Conservation (phyloP, 2,888 invertebrate species). For the Linnaemya vulpina region DNA sequence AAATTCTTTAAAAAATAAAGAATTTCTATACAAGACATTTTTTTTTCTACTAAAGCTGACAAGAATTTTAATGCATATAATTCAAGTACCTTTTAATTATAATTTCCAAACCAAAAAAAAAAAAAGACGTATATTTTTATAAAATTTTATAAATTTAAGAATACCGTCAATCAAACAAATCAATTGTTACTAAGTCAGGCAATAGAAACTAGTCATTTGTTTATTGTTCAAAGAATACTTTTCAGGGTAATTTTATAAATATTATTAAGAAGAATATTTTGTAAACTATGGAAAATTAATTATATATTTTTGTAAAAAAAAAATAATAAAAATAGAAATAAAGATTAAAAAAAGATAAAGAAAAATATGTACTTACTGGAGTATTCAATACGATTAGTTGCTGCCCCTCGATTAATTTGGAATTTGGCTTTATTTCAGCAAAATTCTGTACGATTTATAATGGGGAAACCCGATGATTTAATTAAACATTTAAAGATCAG, state of each 20-base stretch:
- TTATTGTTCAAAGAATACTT: conserved; percentile 54
- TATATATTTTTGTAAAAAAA: conserved; percentile 59
- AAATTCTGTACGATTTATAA: no score
- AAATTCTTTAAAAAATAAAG: background rate
- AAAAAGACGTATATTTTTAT: conserved; percentile 54
- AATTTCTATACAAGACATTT: conserved; percentile 25
- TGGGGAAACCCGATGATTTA: no score
- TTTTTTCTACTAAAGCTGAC: background rate
- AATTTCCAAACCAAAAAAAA: background rate
- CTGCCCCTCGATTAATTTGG: no score
- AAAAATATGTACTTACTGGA: background rate
- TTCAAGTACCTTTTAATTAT: conserved; percentile 68
- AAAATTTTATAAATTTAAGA: conserved; percentile 47
- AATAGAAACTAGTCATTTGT: conserved; percentile 67
- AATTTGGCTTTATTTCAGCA: no score
- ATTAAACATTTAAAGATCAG: no score
- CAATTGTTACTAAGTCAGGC: conserved; percentile 63
- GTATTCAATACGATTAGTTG: no score
- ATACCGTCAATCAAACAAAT: background rate
- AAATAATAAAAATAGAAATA: conserved; percentile 35
- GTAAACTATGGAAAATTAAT: conserved; percentile 34
- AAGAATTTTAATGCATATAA: conserved; percentile 18
- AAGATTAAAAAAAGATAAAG: no score
- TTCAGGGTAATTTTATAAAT: conserved; percentile 47
- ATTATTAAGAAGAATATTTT: conserved; percentile 62